Conservation (phyloP, 2,797 vertebrate species). For the Corythornis leucogaster region DNA sequence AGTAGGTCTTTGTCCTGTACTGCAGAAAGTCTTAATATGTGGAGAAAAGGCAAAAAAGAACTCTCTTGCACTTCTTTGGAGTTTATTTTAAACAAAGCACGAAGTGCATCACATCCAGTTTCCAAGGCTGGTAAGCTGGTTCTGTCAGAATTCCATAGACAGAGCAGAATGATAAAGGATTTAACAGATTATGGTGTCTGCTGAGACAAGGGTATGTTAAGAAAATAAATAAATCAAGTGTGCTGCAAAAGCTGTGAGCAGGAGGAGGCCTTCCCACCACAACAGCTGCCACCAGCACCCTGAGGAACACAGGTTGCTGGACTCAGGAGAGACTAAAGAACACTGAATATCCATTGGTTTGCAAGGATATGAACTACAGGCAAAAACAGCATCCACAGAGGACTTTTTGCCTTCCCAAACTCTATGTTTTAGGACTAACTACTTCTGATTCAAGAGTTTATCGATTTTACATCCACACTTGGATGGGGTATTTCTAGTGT, state of each 20-base stretch:
- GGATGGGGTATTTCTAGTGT: neutral
- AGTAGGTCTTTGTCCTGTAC: neutral
- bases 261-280: neutral
- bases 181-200: neutral
- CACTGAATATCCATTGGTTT: no score
- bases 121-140: neutral
- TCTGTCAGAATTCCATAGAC: neutral
- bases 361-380: neutral
- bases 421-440: neutral
- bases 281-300: neutral
- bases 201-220: neutral
- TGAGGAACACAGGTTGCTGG: fast-evolving
- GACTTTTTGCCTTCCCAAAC: neutral
- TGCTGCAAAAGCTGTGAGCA: neutral
- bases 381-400: neutral
- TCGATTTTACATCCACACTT: neutral
- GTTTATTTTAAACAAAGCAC: neutral
- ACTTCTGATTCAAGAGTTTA: neutral
- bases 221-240: neutral
- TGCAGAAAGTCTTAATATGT: neutral
- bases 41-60: neutral
- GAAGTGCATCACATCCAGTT: neutral
- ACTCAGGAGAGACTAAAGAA: neutral
- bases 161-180: neutral
- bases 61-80: neutral